Base-by-base conservation (phyloP, 37 sponge, comb jelly and placozoan genomes). In the Ephydatia muelleri region DNA sequence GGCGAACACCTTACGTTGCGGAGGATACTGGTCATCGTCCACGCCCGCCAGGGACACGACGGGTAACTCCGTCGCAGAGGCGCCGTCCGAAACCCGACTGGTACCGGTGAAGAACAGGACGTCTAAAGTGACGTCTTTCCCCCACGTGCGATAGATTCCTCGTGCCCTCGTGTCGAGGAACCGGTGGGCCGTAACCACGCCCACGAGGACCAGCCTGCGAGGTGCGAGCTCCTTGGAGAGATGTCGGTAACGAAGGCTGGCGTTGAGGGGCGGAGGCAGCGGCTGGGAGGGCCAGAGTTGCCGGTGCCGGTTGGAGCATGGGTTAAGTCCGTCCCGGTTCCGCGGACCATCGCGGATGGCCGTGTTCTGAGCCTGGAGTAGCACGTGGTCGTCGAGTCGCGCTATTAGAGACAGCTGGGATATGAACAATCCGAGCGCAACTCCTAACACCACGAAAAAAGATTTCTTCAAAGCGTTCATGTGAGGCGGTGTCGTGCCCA, bases 121-220 rank as follows among this genome's bases (percentile, higher is more conserved):
- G 34, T 78, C 84, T 16, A 35, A 23, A 23, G 79, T 28, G 73
- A 78, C 81, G 21, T 87, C 85, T 31, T 73, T 87, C 0, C 91
- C 94, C 94, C 94, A 94, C 4, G 94, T 94, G 23, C 79, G 83
- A 75, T 82, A 80, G 25, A 94, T 84, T 0, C 82, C 94, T 0
- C 67, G 35, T 11, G 91, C 94, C 32, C 94, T 48, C 8, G 94
- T 94, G 6, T 67, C 29, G 47, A 94, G 77, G 82, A 88, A 90
- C 38, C 88, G 83, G 48, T 85, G 73, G 0, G 92, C 92, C 0
- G 94, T 91, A 11, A 94, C 88, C 11, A 94, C 94, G 36, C 94
- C 94, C 0, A 91, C 83, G 33, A 83, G 85, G 1, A 94, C 64
- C n/a, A 87, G 47, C 65, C 85, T 87, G 28, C 93, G 79, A 8